Evolutionary conservation across 2,113 vertebrate species (phyloP).

Genomic region (Crypturellus undulatus): DNA sequence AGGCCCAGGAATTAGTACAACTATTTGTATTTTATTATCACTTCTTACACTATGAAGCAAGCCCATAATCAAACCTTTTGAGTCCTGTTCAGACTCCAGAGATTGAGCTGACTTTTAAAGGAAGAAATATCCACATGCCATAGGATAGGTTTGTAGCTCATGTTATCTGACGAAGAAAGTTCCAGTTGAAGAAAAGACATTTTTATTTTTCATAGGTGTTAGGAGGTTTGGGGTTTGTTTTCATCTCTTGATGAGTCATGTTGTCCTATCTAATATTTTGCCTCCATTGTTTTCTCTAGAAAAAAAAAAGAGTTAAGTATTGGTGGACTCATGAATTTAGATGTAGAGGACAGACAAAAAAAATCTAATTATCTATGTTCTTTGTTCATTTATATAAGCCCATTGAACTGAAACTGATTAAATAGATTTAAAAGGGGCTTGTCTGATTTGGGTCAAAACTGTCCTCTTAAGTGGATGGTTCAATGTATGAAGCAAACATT

Average conservation of each 20-base stretch:
- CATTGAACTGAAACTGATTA: neutral
- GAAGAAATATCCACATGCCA: too few species aligned
- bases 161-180: neutral
- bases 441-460: neutral
- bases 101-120: neutral
- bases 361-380: too few species aligned
- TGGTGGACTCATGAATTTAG: neutral
- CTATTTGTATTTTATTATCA: neutral
- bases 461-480: neutral
- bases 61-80: neutral
- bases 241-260: neutral
- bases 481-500: neutral
- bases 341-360: neutral
- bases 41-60: neutral
- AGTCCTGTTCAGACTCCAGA: neutral
- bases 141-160: neutral
- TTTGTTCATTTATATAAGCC: neutral
- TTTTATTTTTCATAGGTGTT: neutral
- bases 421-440: neutral
- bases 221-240: neutral
- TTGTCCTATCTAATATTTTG: neutral
- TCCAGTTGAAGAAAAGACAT: neutral
- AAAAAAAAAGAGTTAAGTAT: neutral
- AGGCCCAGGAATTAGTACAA: neutral
- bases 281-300: neutral